Evolutionary conservation across 2,888 invertebrate species (phyloP), one percentile per base, ranked within the genome.

Genomic region (Acleris holmiana): DNA sequence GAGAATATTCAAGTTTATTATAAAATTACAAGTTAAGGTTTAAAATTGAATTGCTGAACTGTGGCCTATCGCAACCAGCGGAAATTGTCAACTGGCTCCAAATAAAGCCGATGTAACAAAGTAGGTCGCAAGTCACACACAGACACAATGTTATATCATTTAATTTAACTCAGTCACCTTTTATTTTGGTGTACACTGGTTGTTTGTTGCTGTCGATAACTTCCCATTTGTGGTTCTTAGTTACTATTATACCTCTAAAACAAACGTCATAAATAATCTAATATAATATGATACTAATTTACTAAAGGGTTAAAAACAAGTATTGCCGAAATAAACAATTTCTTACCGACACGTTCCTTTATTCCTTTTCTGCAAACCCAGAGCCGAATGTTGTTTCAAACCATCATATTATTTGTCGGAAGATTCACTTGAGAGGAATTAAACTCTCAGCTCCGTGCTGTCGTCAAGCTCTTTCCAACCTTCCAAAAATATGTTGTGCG

Each of bases 341-440:
- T 58, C 7, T 5, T 25, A 23, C 46, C 23, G 47, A 59, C 13
- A 58, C 21, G 48, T 59, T 44, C 73, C 75, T 83, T 79, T 79
- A 75, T 78, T 51, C 18, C 21, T 63, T 51, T 76, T 78, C 77
- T 74, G 71, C 78, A 76, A 13, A 13, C 13, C 35, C 78, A 76
- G 77, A 76, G 76, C 69, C 70, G 71, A 71, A 57, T 73, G 75
- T 79, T 80, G 75, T 78, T 80, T 70, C 72, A 76, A 75, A 76
- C 75, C 76, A 77, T 80, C 78, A 78, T 79, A 83, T 82, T 81
- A 82, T 82, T 83, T 83, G 75, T 73, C 70, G 72, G 77, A 75
- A 68, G 68, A 79, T 67, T 77, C 79, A 72, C 73, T 76, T 72
- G 70, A 72, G 73, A 67, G 71, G 74, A 77, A 77, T 75, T 75